Base-by-base conservation (phyloP, 37 sponge, comb jelly and placozoan genomes). In the Hexactinellida sp. region DNA sequence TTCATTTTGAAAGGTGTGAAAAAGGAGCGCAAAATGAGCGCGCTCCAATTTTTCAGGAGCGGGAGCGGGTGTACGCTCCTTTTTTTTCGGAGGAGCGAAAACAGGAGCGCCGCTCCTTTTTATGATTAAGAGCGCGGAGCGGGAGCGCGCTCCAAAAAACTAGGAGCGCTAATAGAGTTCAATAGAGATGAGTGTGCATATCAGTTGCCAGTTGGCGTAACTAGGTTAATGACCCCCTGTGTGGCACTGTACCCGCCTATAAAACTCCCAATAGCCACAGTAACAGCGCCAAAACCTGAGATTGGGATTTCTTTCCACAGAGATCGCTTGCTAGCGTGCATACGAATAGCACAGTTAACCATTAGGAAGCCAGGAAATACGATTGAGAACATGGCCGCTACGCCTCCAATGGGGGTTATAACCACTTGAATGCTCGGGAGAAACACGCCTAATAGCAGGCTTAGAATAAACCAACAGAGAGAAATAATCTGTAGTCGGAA, bases 361-460 rank as follows among this genome's bases (percentile, higher is more conserved):
- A 63, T 25, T 21, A 63, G 21, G 13, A 63, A 63, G 87, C 92
- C 94, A 47, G 94, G 94, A 54, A 92, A 94, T 34, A 92, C 85
- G 38, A 94, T 87, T 10, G 92, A 89, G 86, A 94, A 92, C 28
- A 84, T 25, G 0, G 94, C 94, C 35, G 94, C 94, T 37, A 94
- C 86, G 0, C 91, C 92, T 83, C 94, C 94, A 30, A 87, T 84
- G 21, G 90, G 90, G 0, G 39, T 87, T 82, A 94, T 87, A 36
- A 94, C 88, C 9, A 88, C 55, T 0, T 82, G 37, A 21, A 94
- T 88, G 87, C 90, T 38, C 0, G 89, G 86, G 36, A 92, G 87
- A 52, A 92, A 89, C 38, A 94, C 51, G 24, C 90, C 91, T 7
- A 94, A 88, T 21, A 55, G 21, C 36, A 94, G 87, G 0, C 92